Base-by-base conservation (phyloP, 2,888 invertebrate species). In the Phania funesta region DNA sequence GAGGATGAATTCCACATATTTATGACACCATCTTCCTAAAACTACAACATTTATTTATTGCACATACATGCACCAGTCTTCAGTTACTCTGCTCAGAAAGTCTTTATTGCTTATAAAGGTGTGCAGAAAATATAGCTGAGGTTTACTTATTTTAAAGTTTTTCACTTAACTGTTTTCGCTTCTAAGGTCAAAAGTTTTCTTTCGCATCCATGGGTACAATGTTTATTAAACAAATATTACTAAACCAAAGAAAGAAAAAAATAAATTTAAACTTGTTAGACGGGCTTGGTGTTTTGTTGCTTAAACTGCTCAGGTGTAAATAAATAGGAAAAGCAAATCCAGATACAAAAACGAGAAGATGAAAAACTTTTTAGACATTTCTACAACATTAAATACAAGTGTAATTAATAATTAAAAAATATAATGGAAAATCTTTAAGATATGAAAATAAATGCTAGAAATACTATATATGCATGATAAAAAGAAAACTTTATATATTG, bases 321-420 rank as follows among this genome's bases (percentile, higher is more conserved):
- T 26, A 48, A 70, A 64, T 58, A 54, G n/a, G 29, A 50, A 44
- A 41, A 44, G 9, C 2, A 71, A 46, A 20, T 8, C n/a, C n/a
- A n/a, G n/a, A n/a, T n/a, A n/a, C n/a, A n/a, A n/a, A 35, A 24
- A 41, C 11, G 38, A 65, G 24, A 50, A 24, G 52, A 32, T 79
- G n/a, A 32, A 52, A 62, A 81, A 81, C 76, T 81, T 81, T 81
- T 60, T 54, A 81, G 76, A 81, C 80, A 65, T 60, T 60, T 62
- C 4, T 46, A 58, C 9, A 54, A 35, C 7, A 54, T 67, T 50
- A 56, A 75, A 50, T 3, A 9, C 22, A 58, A n/a, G 46, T 24
- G 11, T 22, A 22, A 29, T 44, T 52, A 46, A 35, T 16, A 26
- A 32, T 20, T 20, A 38, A 29, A 16, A 46, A 16, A 41, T 11